These are phyloP conservation scores for Parazoanthus swiftii DNA, from an alignment of 92 coral and sea anemone species.

Conservation along the genomic window DNA sequence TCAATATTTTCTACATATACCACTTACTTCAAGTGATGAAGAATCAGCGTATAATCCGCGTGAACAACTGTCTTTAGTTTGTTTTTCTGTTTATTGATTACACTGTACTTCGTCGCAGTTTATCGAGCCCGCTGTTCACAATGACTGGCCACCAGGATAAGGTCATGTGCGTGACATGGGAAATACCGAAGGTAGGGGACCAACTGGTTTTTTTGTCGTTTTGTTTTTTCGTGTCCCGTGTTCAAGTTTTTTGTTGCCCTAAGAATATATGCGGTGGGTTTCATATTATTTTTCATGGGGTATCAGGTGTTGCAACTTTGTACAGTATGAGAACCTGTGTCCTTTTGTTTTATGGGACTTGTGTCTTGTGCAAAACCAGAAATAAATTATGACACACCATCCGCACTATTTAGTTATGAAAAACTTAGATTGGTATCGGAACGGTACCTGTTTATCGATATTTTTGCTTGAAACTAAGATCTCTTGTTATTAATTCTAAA, in stretches of 20 bases:
- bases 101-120: slow-evolving; percentile 45
- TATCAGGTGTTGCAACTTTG: too few species aligned
- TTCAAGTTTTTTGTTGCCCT: background rate
- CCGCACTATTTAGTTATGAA: too few species aligned
- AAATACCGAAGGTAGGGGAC: slow-evolving; percentile 63
- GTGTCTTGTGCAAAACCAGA: too few species aligned
- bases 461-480: too few species aligned
- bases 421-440: too few species aligned
- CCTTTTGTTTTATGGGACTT: too few species aligned
- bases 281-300: too few species aligned
- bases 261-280: too few species aligned
- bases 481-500: too few species aligned
- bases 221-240: background rate
- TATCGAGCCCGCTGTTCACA: slow-evolving; percentile 76
- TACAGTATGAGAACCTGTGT: too few species aligned
- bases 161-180: slow-evolving; percentile 97
- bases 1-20: background rate
- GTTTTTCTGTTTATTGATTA: background rate
- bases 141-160: slow-evolving; percentile 91
- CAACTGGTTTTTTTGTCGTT: background rate
- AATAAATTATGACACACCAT: too few species aligned
- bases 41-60: background rate
- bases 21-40: background rate
- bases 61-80: background rate
- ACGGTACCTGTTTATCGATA: too few species aligned